phyloP scores from a whole-genome alignment of 2,113 vertebrate genomes.

The Istiophorus platypterus region DNA sequence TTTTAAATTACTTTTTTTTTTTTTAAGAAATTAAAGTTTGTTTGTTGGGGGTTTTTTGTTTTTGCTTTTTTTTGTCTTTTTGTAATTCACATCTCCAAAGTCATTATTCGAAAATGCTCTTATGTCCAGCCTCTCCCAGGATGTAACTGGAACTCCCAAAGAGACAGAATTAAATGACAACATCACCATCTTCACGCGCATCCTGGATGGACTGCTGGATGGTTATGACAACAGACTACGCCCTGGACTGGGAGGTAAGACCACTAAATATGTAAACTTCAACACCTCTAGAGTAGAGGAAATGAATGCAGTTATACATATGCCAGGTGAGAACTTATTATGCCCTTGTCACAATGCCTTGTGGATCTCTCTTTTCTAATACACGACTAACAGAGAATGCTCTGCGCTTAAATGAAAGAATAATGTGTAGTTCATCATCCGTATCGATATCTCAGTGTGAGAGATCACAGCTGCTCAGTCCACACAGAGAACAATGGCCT shows the following conservation, averaged over 20 bases:
- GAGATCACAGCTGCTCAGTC: constrained; percentile 14
- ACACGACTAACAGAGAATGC: neutral
- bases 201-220: constrained; percentile 94
- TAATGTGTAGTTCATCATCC: neutral
- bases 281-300: constrained; percentile 8
- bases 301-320: constrained; percentile 23
- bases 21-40: neutral
- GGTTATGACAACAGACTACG: constrained; percentile 97
- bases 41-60: too few relatives aligned
- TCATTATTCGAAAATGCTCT: neutral
- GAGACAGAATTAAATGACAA: constrained; percentile 92
- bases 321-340: constrained; percentile 6
- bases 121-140: constrained; percentile 88
- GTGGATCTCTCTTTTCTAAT: neutral
- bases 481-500: constrained; percentile 23
- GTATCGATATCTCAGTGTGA: neutral
- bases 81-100: neutral
- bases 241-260: constrained; percentile 93
- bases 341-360: neutral
- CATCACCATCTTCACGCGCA: constrained; percentile 97
- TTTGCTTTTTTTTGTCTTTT: neutral
- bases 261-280: neutral
- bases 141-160: constrained; percentile 87
- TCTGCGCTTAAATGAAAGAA: constrained; percentile 4
- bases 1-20: neutral